Conservation (phyloP, 2,888 invertebrate species). For the Criorhina ranunculi region DNA sequence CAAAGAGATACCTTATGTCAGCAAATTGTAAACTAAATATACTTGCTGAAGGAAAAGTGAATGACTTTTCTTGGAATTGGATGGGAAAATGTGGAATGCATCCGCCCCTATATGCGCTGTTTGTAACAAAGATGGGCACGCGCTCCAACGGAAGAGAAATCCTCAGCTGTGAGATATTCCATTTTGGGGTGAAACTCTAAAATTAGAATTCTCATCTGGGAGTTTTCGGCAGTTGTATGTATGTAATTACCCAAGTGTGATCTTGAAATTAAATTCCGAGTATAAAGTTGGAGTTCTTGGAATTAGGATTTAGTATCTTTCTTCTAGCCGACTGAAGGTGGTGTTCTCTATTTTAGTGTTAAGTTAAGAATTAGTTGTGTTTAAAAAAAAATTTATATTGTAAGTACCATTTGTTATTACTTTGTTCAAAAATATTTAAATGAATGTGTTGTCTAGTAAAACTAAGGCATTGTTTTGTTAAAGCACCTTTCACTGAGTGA, state of each 20-base stretch:
- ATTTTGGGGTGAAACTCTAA: constrained; percentile 60
- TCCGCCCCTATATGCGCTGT: constrained; percentile 8
- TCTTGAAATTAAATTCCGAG: constrained; percentile 39
- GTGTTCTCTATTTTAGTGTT: constrained; percentile 2
- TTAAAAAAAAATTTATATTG: neutral
- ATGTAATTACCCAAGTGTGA: constrained; percentile 38
- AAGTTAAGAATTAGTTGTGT: neutral
- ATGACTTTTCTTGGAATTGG: constrained; percentile 37
- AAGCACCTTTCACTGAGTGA: too few species aligned
- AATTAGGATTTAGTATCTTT: constrained; percentile 47
- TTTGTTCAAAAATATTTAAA: too few species aligned
- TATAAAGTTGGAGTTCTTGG: neutral
- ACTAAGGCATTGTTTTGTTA: too few species aligned
- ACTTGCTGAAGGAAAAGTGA: constrained; percentile 39
- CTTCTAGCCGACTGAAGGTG: constrained; percentile 8
- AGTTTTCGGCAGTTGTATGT: constrained; percentile 18
- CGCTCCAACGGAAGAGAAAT: constrained; percentile 24
- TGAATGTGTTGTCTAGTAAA: neutral
- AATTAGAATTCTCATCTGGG: constrained; percentile 49
- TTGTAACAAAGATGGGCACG: constrained; percentile 60
- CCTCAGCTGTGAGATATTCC: constrained; percentile 36
- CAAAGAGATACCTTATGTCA: constrained; percentile 13
- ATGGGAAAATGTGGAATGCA: constrained; percentile 21
- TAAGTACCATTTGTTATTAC: neutral
- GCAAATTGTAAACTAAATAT: constrained; percentile 42